phyloP scores from a whole-genome alignment of 2,888 invertebrate species.

The Mystacides longicornis region DNA sequence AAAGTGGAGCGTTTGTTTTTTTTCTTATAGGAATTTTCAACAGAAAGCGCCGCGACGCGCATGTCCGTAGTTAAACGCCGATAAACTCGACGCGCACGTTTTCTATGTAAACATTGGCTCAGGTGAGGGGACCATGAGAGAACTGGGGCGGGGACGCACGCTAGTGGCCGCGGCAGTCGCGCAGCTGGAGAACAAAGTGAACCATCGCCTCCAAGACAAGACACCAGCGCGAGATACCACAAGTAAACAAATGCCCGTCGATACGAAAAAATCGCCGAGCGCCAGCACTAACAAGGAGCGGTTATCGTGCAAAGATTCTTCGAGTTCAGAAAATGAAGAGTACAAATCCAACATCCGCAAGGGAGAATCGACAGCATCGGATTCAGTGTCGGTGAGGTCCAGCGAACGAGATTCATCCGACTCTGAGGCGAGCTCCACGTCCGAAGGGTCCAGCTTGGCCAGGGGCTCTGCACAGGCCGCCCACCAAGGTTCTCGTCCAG shows the following conservation, averaged over 20 bases:
- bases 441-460: not conserved
- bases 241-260: slow-evolving; percentile 28
- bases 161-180: slow-evolving; percentile 54
- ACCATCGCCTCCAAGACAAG: slow-evolving; percentile 40
- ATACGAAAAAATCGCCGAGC: slow-evolving; percentile 28
- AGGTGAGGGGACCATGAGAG: slow-evolving; percentile 45
- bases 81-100: not conserved
- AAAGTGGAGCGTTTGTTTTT: not conserved
- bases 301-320: slow-evolving; percentile 20
- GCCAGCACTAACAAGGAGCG: slow-evolving; percentile 29
- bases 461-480: slow-evolving; percentile 9
- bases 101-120: slow-evolving; percentile 25
- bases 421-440: slow-evolving; percentile 40
- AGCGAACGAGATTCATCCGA: slow-evolving; percentile 40
- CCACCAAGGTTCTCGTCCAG: slow-evolving; percentile 19
- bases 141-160: slow-evolving; percentile 48
- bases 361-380: slow-evolving; percentile 45
- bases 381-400: slow-evolving; percentile 46
- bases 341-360: slow-evolving; percentile 35
- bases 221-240: slow-evolving; percentile 28
- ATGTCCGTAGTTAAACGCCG: not conserved
- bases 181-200: slow-evolving; percentile 38
- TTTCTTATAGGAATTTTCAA: not conserved
- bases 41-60: not conserved
- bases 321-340: slow-evolving; percentile 27